A percentile compares a stretch with the other conserved stretches of the same genome.
Evolutionary conservation across 2,888 invertebrate species (phyloP).

Genomic region (Eustalomyia histrio): DNA sequence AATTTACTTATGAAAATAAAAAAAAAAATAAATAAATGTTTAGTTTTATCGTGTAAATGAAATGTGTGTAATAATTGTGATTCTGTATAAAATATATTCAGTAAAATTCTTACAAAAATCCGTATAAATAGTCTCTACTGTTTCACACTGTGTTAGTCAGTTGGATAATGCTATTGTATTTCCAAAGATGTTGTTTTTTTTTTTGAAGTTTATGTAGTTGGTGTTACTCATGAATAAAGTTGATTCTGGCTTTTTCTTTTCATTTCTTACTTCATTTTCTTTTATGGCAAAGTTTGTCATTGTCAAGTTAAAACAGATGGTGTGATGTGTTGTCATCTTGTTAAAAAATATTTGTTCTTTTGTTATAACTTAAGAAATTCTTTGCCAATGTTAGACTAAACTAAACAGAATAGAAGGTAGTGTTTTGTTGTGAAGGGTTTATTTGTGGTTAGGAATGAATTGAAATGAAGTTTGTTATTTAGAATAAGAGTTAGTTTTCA

Average conservation of each 20-base stretch:
- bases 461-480: no score
- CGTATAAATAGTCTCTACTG: neutral
- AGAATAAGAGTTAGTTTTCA: no score
- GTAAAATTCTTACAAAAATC: no score
- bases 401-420: slow-evolving; percentile 46
- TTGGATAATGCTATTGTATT: slow-evolving; percentile 41
- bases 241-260: slow-evolving; percentile 2
- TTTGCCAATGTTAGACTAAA: slow-evolving; percentile 14
- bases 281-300: slow-evolving; percentile 64
- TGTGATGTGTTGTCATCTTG: slow-evolving; percentile 65
- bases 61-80: no score
- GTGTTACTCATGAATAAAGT: slow-evolving; percentile 57
- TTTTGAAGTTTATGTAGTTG: slow-evolving; percentile 11
- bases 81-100: no score
- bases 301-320: slow-evolving; percentile 64
- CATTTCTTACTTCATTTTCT: slow-evolving; percentile 46
- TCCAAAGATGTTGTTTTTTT: slow-evolving; percentile 35
- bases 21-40: no score
- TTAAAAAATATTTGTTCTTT: slow-evolving; percentile 59
- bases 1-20: no score
- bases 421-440: neutral
- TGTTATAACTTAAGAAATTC: slow-evolving; percentile 44
- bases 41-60: no score
- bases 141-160: slow-evolving; percentile 23
- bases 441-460: neutral